These are phyloP conservation scores for Tupiocoris notatus DNA, from an alignment of 2,888 invertebrate genomes.

Conservation along the genomic window DNA sequence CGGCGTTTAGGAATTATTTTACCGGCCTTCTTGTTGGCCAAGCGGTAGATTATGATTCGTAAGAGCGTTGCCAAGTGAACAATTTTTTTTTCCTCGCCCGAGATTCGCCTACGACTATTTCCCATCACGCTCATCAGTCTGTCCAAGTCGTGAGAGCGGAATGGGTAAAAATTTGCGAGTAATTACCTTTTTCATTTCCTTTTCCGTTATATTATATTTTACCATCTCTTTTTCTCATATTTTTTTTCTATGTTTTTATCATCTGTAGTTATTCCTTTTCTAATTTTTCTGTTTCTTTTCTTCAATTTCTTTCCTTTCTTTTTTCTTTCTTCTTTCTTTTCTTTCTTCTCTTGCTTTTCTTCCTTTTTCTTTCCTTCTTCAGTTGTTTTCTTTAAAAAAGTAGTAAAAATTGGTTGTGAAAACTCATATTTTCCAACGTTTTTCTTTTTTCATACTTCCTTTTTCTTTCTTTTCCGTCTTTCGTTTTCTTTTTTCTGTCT, in stretches of 20 bases:
- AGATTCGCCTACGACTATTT: no score
- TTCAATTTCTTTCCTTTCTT: no score
- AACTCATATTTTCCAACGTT: no score
- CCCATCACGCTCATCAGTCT: no score
- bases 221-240: not conserved
- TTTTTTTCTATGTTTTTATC: not conserved
- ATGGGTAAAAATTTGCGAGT: no score
- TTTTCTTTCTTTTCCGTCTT: not conserved
- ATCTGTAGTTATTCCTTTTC: not conserved
- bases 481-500: not conserved
- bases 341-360: not conserved
- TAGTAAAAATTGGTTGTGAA: no score
- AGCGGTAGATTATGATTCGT: no score
- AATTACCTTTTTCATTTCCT: not conserved
- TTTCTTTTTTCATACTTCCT: not conserved
- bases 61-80: no score
- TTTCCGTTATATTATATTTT: not conserved
- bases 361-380: not conserved
- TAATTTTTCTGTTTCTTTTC: not conserved
- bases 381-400: not conserved
- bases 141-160: no score
- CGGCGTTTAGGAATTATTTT: not conserved
- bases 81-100: no score
- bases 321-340: not conserved
- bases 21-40: no score